Base-by-base conservation (phyloP, 2,113 vertebrate species). In the Heterotilapia buettikoferi region DNA sequence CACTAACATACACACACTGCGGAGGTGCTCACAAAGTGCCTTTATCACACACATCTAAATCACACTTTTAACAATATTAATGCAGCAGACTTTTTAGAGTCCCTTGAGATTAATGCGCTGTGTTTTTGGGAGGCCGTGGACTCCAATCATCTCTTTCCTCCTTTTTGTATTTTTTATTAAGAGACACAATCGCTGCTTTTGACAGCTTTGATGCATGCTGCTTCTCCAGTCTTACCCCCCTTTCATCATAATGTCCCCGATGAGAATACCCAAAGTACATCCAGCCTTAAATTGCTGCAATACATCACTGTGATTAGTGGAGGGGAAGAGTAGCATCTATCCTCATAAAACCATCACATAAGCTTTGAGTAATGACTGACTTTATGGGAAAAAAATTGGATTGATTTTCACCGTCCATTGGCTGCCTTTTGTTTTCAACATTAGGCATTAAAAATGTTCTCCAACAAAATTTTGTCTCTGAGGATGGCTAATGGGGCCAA, bases 221-320 rank as follows among this genome's bases (percentile, higher is more conserved):
- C 68, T 86, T 63, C 82, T 84, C 54, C 59, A 68, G 61, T 61
- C 80, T 13, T 66, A 29, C 66, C 57, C 84, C 53, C 57, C 76
- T 91, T 86, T 90, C 90, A 90, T 94, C 89, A 83, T 86, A 80
- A 90, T 79, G 81, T 90, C 84, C n/a, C 84, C 88, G 90, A 93
- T 92, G 95, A 93, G 88, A 92, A 92, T 88, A 82, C 63, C 68
- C 82, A 87, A 85, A 93, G 84, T 82, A 84, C 87, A 89, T 92
- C 82, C 90, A 89, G 83, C 68, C 40, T 84, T 80, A 93, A 90
- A 91, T 92, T 90, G 88, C 88, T 78, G 93, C 84, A 81, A 92
- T 94, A 84, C 54, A 94, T 95, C 88, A 93, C 16, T 13, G 61
- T 90, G 85, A 94, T 92, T 90, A 93, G 89, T 76, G 16, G 79